phyloP scores from a whole-genome alignment of 2,888 invertebrate species.

The Galeopsomyia nigrocyanea region DNA sequence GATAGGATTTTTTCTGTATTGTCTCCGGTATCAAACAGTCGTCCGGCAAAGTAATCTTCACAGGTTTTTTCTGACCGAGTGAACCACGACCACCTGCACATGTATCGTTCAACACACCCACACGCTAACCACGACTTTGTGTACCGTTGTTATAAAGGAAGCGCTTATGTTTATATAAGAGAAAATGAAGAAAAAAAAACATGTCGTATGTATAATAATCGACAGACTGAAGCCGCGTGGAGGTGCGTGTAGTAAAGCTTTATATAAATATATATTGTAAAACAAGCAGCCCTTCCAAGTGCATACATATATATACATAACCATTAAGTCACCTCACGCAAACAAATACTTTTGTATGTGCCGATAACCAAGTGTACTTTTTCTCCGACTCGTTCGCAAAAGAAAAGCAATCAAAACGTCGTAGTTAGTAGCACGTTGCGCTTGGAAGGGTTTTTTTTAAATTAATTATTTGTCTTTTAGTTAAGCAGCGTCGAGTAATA shows the following conservation, averaged over 20 bases:
- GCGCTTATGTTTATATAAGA: slow-evolving; percentile 20
- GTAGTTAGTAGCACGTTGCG: slow-evolving; percentile 1
- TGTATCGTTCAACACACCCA: background rate
- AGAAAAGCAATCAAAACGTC: background rate
- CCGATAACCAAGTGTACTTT: background rate
- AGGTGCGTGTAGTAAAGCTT: slow-evolving; percentile 1
- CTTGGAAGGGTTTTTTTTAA: slow-evolving; percentile 30
- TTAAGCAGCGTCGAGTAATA: slow-evolving; percentile 7
- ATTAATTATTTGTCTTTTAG: background rate
- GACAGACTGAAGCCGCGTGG: slow-evolving; percentile 29
- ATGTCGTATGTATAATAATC: background rate
- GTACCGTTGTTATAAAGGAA: slow-evolving; percentile 1
- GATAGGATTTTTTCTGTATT: slow-evolving; percentile 52
- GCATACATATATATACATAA: background rate
- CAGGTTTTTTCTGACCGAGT: slow-evolving; percentile 4
- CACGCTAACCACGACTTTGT: slow-evolving; percentile 4
- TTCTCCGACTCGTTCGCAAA: background rate
- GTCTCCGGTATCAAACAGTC: slow-evolving; percentile 58
- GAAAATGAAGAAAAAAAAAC: background rate
- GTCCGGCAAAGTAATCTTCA: slow-evolving; percentile 49
- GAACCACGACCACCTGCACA: slow-evolving; percentile 17
- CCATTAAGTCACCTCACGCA: background rate
- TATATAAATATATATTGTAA: slow-evolving; percentile 12
- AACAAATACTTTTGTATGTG: slow-evolving; percentile 2
- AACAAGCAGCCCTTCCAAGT: slow-evolving; percentile 34